Percentiles rank a stretch among this genome's conserved stretches.
These are phyloP conservation scores for Clarias magur DNA, from an alignment of 2,113 vertebrate species.

Conservation along the genomic window DNA sequence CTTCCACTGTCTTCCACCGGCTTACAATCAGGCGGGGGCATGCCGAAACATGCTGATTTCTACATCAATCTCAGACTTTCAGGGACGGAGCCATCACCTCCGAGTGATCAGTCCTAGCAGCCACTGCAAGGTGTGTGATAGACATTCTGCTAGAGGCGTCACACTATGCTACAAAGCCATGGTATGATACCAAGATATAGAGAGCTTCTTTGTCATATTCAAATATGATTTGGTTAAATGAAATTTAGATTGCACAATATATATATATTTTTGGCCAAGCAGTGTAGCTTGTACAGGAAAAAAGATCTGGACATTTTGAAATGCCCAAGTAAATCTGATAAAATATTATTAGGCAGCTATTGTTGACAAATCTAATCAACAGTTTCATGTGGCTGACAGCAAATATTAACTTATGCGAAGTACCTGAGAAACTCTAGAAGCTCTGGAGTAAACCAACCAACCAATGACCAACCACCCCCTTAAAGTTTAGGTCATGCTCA, in stretches of 20 bases:
- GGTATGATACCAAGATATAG: background rate
- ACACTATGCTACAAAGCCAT: background rate
- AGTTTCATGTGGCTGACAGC: background rate
- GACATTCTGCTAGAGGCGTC: conserved; percentile 28
- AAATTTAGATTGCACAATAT: background rate
- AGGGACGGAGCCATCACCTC: background rate
- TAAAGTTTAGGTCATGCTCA: background rate
- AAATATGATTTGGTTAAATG: too few relatives aligned
- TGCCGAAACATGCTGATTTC: conserved; percentile 24
- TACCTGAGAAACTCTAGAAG: background rate
- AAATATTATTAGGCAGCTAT: background rate
- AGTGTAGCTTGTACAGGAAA: background rate
- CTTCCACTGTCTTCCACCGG: conserved; percentile 15
- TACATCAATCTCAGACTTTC: background rate
- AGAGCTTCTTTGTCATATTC: background rate
- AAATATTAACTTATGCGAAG: background rate
- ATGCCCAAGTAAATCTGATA: background rate
- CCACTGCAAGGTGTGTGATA: conserved; percentile 10
- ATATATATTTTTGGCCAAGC: background rate
- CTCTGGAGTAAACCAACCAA: background rate
- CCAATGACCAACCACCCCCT: background rate
- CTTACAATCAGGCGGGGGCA: conserved; percentile 41
- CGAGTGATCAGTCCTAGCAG: background rate
- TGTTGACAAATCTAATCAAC: background rate
- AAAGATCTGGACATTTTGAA: background rate